A percentile compares a stretch with the other conserved stretches of the same genome.
Evolutionary conservation across 2,888 invertebrate genomes (phyloP).

Genomic region (Resseliella maxima): DNA sequence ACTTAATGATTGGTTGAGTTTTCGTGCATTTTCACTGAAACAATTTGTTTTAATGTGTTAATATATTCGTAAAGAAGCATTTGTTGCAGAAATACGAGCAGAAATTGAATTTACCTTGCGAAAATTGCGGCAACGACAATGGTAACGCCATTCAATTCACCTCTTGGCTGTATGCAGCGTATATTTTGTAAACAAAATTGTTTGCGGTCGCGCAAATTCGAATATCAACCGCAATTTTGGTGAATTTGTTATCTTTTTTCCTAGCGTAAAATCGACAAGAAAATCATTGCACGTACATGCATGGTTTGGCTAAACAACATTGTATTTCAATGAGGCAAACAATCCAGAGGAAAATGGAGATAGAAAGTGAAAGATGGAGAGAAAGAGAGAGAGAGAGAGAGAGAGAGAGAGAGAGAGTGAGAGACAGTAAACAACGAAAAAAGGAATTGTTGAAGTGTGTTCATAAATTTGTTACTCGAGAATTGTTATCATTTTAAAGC

Average conservation of each 20-base stretch:
- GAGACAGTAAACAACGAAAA: neutral
- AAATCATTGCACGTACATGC: constrained; percentile 48
- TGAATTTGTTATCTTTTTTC: constrained; percentile 21
- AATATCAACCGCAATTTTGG: constrained; percentile 20
- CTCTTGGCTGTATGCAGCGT: neutral
- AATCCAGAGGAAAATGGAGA: neutral
- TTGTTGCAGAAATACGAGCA: neutral
- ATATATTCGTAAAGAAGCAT: neutral
- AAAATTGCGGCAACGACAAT: constrained; percentile 41
- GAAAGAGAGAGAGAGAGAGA: neutral
- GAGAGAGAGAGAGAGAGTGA: neutral
- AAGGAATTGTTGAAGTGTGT: constrained; percentile 20
- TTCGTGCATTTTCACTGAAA: neutral
- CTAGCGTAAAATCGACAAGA: neutral
- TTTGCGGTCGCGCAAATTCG: neutral
- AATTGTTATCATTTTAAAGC: constrained; percentile 43
- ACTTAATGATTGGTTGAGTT: constrained; percentile 19
- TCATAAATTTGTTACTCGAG: constrained; percentile 41
- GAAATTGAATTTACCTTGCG: constrained; percentile 35
- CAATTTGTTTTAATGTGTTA: constrained; percentile 33
- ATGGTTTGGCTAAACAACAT: neutral
- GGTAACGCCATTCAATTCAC: constrained; percentile 16
- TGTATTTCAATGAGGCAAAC: neutral
- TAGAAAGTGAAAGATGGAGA: no score
- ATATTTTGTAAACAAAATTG: neutral